Evolutionary conservation across 23 tunicate genomes (phyloP), one percentile per base, ranked within the genome.

Genomic region (Halocynthia roretzi): DNA sequence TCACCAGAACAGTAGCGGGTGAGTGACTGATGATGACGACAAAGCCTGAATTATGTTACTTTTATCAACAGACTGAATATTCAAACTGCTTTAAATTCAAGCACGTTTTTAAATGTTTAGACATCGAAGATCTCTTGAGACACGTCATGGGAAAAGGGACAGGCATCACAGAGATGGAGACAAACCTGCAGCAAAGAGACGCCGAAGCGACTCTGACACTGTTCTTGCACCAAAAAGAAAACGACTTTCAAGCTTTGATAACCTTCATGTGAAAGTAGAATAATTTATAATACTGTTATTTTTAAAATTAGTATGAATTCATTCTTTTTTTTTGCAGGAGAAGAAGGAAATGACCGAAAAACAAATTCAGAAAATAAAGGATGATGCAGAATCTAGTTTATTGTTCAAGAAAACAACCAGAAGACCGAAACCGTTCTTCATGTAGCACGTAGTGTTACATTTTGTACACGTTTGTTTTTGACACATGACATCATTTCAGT

Each of bases 131-230:
- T 31, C 44, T 31, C 44, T 31, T 31, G 44, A 31, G 51, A 9
- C 73, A 14, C 73, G 73, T 19, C 73, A 40, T 22, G 61, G 80
- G 51, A 54, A 54, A 49, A 54, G 83, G 22, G 58, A 80, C 15
- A 54, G 60, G 52, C 72, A 63, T 50, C 14, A 50, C 55, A 68
- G 21, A 12, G 78, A 74, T 18, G 40, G 17, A 10, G 8, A 9
- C 52, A 22, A 56, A 18, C 20, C 72, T 60, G 60, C n/a, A n/a
- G 20, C 51, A 11, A 80, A 68, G 49, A 61, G 83, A 80, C 61
- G 83, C 12, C 67, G 64, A 80, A 67, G 62, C 49, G 83, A 80
- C 64, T 50, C 78, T 50, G 67, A 74, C 56, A 15, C 55, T 50
- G 19, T 54, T 8, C 62, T 22, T 20, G 14, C 10, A 1, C 11